Evolutionary conservation across 2,113 vertebrate species (phyloP).

Genomic region (Marcusenius ussheri): DNA sequence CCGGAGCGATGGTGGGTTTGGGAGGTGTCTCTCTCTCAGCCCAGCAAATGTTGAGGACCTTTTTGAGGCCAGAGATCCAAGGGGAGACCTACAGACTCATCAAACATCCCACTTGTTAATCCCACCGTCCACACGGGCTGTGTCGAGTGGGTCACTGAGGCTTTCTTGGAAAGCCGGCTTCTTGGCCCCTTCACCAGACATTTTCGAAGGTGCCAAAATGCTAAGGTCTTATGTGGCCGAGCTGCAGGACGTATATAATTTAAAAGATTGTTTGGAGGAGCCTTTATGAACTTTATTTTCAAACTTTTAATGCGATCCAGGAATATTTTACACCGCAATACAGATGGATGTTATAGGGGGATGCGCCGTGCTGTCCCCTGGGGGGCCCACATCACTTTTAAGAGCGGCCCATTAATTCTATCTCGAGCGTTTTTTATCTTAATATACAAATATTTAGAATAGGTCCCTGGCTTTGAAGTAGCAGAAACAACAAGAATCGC

Average conservation of each 20-base stretch:
- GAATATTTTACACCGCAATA: background rate
- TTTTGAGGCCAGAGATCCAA: background rate
- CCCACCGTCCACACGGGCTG: background rate
- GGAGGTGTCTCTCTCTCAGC: background rate
- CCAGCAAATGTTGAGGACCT: background rate
- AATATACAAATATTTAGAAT: constrained; percentile 59
- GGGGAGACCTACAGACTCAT: background rate
- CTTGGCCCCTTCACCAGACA: background rate
- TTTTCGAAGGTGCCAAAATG: background rate
- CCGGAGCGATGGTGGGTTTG: background rate
- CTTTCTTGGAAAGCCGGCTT: background rate
- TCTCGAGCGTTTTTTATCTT: constrained; percentile 41
- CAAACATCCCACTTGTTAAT: background rate
- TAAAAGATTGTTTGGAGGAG: constrained; percentile 1
- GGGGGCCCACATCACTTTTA: constrained; percentile 31
- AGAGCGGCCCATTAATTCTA: constrained; percentile 38
- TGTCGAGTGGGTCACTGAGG: background rate
- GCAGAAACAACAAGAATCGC: constrained; percentile 41
- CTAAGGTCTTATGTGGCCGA: background rate
- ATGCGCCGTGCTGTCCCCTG: constrained; percentile 39
- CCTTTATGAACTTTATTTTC: background rate
- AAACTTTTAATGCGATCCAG: background rate
- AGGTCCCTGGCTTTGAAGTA: constrained; percentile 49
- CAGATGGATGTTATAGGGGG: background rate
- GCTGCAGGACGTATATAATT: background rate